Evolutionary conservation across 2,113 vertebrate species (phyloP).

Genomic region (Pachyramphus minor): DNA sequence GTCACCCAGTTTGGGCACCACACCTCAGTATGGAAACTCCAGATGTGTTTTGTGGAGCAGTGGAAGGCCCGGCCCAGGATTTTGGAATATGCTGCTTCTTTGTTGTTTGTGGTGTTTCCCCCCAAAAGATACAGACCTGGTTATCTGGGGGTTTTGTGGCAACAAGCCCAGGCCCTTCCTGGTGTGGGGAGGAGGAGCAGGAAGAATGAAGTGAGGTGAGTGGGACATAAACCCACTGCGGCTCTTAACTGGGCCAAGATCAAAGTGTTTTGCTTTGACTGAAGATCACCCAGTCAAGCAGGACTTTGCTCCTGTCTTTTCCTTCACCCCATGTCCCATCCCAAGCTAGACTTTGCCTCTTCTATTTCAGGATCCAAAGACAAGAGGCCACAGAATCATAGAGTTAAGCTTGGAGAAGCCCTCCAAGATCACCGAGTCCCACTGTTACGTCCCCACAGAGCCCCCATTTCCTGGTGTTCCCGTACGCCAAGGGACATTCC

Average conservation of each 20-base stretch:
- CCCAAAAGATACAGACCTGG: not conserved
- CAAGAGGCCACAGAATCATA: not conserved
- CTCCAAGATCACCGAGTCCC: rapidly evolving
- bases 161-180: not conserved
- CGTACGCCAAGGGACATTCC: not conserved
- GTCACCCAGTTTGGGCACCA: not conserved
- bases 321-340: not conserved
- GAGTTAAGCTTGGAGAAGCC: not conserved
- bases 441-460: rapidly evolving
- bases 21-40: not conserved
- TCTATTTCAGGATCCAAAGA: not conserved
- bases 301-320: not conserved
- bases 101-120: not conserved
- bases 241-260: not conserved
- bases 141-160: not conserved
- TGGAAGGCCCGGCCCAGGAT: not conserved
- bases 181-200: not conserved
- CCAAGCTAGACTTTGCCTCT: not conserved
- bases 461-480: not conserved
- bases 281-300: not conserved
- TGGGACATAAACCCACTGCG: rapidly evolving
- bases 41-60: not conserved
- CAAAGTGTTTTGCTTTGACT: not conserved
- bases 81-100: not conserved
- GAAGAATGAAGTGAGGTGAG: not conserved